These are phyloP conservation scores for Actinia tenebrosa DNA, from an alignment of 64 coral and sea anemone species.

Conservation along the genomic window DNA sequence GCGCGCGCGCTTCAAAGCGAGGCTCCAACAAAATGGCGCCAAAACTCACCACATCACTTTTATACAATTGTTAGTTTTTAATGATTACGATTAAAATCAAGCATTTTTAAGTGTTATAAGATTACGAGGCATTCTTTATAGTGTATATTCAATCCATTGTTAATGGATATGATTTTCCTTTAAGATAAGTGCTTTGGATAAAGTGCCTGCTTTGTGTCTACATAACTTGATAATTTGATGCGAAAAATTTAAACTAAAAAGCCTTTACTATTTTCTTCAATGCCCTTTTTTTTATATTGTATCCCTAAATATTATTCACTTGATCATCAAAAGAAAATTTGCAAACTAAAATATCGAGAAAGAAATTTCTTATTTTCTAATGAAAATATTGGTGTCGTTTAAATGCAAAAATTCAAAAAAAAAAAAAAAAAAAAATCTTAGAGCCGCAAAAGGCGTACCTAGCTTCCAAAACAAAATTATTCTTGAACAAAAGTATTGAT, in stretches of 20 bases:
- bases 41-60: background rate
- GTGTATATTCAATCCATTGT: background rate
- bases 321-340: background rate
- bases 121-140: background rate
- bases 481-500: too few relatives aligned
- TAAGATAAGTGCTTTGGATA: background rate
- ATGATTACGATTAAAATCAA: background rate
- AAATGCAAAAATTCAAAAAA: background rate
- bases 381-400: background rate
- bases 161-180: background rate
- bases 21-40: background rate
- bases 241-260: background rate
- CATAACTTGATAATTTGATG: background rate
- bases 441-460: background rate
- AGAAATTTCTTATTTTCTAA: background rate
- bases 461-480: too few relatives aligned
- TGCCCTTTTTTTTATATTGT: background rate
- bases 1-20: background rate
- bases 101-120: background rate
- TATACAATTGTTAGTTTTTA: background rate
- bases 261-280: background rate
- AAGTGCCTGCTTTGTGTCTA: background rate
- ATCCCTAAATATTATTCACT: background rate
- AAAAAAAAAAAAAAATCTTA: background rate
- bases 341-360: background rate